A percentile compares a stretch with the other conserved stretches of the same genome.
phyloP scores from a whole-genome alignment of 2,888 invertebrate species.

The Leptopilina syphax region DNA sequence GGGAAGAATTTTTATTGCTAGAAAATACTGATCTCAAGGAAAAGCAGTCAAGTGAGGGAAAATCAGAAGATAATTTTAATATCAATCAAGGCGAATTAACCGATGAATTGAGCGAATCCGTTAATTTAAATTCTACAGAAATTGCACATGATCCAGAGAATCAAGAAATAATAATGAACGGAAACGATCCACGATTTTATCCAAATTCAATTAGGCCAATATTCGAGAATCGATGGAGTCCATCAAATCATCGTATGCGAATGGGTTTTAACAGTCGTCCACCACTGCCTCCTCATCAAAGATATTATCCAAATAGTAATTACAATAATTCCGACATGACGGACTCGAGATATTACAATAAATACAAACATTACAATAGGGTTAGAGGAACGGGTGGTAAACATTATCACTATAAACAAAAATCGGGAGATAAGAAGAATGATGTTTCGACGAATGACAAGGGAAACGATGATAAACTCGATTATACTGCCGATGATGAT shows the following conservation, averaged over 20 bases:
- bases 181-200: slow-evolving; percentile 30
- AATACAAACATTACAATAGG: not conserved
- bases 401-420: slow-evolving; percentile 7
- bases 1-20: not conserved
- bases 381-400: not conserved
- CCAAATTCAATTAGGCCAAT: slow-evolving; percentile 15
- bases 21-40: not conserved
- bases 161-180: slow-evolving; percentile 20
- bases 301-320: slow-evolving; percentile 21
- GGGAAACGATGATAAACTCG: not conserved
- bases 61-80: not conserved
- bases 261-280: slow-evolving; percentile 11
- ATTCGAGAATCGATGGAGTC: slow-evolving; percentile 28
- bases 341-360: not conserved
- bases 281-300: not conserved
- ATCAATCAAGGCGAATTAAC: not conserved
- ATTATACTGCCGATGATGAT: not conserved
- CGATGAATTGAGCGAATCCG: not conserved
- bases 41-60: not conserved
- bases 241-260: not conserved
- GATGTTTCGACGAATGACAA: slow-evolving; percentile 25
- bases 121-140: not conserved
- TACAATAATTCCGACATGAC: not conserved
- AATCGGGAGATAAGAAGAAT: not conserved
- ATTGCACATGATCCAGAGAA: slow-evolving; percentile 6